phyloP scores from a whole-genome alignment of 2,888 invertebrate genomes.

The Ypsolopha scabrella region DNA sequence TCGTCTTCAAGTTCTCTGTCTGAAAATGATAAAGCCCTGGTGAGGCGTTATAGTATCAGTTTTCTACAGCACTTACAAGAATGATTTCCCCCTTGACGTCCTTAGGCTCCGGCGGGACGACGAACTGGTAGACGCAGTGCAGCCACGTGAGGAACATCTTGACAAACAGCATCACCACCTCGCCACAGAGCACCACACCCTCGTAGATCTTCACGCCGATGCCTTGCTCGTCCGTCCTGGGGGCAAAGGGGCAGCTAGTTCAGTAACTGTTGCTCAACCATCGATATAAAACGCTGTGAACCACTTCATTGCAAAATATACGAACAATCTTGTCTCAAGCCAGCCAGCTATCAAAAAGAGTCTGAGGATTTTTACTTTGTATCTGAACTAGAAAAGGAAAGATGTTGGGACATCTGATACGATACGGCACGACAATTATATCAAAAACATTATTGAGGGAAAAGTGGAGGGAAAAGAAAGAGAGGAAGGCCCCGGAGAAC shows the following conservation, averaged over 20 bases:
- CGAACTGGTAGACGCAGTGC: slow-evolving; percentile 59
- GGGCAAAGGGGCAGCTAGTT: slow-evolving; percentile 2
- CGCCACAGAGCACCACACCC: slow-evolving; percentile 42
- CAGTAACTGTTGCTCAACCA: not conserved
- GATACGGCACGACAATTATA: too few species aligned
- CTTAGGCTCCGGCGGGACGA: slow-evolving; percentile 72
- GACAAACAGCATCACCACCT: slow-evolving; percentile 57
- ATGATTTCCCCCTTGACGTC: slow-evolving; percentile 80
- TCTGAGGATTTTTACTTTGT: too few species aligned
- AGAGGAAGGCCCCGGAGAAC: too few species aligned
- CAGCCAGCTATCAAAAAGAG: too few species aligned
- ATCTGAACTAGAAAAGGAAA: too few species aligned
- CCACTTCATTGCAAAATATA: not conserved
- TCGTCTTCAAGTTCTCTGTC: too few species aligned
- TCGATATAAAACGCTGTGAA: not conserved
- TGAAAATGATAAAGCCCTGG: too few species aligned
- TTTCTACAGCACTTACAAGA: slow-evolving; percentile 75
- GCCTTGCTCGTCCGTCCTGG: slow-evolving; percentile 58
- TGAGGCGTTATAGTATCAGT: too few species aligned
- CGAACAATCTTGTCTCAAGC: too few species aligned
- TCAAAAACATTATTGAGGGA: too few species aligned
- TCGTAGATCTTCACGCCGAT: slow-evolving; percentile 64
- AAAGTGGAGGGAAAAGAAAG: too few species aligned
- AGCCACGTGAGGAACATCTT: slow-evolving; percentile 46
- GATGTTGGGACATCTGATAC: too few species aligned